Conservation (phyloP, 2,888 invertebrate genomes). For the Laspeyria flexula region DNA sequence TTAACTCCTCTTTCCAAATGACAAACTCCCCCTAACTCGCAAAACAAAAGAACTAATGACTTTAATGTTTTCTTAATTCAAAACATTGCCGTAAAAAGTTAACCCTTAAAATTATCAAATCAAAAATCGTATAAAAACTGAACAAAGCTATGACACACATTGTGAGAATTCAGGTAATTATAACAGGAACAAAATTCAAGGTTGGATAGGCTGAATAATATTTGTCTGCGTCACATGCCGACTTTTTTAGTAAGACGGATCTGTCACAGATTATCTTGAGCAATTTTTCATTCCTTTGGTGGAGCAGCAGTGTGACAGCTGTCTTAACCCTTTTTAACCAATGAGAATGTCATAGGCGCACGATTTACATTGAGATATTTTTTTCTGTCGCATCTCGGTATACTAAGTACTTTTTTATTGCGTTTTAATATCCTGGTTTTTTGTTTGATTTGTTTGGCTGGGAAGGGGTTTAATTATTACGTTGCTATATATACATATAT, state of each 20-base stretch:
- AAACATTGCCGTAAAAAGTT: slow-evolving; percentile 4
- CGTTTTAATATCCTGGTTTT: slow-evolving; percentile 60
- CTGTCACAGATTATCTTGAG: slow-evolving; percentile 83
- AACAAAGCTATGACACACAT: slow-evolving; percentile 66
- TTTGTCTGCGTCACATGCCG: slow-evolving; percentile 82
- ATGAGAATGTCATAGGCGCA: slow-evolving; percentile 81
- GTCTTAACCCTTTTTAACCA: slow-evolving; percentile 85
- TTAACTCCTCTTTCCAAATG: slow-evolving; percentile 11
- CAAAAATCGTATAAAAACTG: slow-evolving; percentile 41
- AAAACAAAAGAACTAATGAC: slow-evolving; percentile 14
- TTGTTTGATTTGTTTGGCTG: slow-evolving; percentile 26
- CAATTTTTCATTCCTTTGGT: slow-evolving; percentile 82
- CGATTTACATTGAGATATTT: slow-evolving; percentile 70
- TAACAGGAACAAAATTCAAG: slow-evolving; percentile 73
- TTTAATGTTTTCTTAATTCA: slow-evolving; percentile 12
- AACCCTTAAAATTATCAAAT: slow-evolving; percentile 20
- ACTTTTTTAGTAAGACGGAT: slow-evolving; percentile 83
- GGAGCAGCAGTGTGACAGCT: slow-evolving; percentile 81
- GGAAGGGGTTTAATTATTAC: slow-evolving; percentile 29
- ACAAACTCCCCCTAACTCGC: slow-evolving; percentile 4
- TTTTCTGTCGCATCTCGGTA: slow-evolving; percentile 54
- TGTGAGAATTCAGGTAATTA: slow-evolving; percentile 85
- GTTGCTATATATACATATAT: too few relatives aligned
- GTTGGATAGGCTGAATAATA: slow-evolving; percentile 79
- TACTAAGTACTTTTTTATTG: slow-evolving; percentile 69